Evolutionary conservation across 2,888 invertebrate genomes (phyloP), one percentile per base, ranked within the genome.

Genomic region (Diabrotica balteata): DNA sequence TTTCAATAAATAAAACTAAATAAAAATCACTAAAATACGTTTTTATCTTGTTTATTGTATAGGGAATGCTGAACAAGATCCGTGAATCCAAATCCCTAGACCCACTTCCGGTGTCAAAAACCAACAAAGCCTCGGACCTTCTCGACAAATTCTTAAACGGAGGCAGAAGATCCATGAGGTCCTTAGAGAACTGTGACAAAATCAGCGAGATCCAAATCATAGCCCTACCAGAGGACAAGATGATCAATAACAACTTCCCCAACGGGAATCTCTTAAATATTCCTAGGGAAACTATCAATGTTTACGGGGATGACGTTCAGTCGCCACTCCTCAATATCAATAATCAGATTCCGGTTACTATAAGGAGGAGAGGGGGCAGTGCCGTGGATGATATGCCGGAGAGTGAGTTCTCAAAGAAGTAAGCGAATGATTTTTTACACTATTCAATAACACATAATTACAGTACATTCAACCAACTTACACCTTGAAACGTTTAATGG

Each of bases 1-100:
- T 17, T 17, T 17, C 4, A 32, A 32, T 32, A 32, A 4, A 32
- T 32, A 2, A 5, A 1, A 32, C 5, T 32, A 32, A n/a, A n/a
- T n/a, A n/a, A n/a, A 32, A 32, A 1, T 32, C 32, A 32, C 32
- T 32, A 47, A 47, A 47, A 9, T 9, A 47, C 7, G 10, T 47
- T 47, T 47, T 7, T 6, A 9, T 47, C 7, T 47, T 4, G 10
- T 47, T 32, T 8, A 47, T 44, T 58, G 57, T n/a, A 17, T 22
- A 63, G 64, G 76, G 79, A 17, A 77, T 78, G 67, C 69, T 82
- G 45, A 82, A 81, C 66, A 81, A 78, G 72, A 84, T 90, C 69
- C 85, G 90, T 32, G 90, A 90, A 78, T 89, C 90, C 0, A 87
- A 88, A 71, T 91, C 91, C 0, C 82, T 91, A 69, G 91, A 92